These are phyloP conservation scores for Scylla paramamosain DNA, from an alignment of 1,140 invertebrate genomes.

Conservation along the genomic window DNA sequence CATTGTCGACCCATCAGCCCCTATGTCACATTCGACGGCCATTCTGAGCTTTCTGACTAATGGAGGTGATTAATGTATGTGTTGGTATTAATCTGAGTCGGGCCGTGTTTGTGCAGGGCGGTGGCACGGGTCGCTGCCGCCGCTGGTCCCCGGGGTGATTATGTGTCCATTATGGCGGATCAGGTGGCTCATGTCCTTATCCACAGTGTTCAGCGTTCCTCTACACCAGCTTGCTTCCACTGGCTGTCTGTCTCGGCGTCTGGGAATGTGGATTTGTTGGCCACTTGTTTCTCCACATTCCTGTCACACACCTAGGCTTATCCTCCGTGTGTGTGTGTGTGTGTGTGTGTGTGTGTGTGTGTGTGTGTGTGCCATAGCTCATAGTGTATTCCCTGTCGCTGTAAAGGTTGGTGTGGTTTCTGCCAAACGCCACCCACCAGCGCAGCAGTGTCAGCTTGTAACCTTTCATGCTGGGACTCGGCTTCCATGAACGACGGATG, in stretches of 20 bases:
- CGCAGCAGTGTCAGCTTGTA: too few relatives aligned
- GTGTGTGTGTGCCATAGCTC: too few relatives aligned
- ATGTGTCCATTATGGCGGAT: slow-evolving; percentile 44
- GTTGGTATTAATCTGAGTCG: slow-evolving; percentile 1
- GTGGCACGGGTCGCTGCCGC: not conserved
- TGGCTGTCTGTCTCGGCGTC: not conserved
- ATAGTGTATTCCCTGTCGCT: too few relatives aligned
- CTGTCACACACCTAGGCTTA: too few relatives aligned
- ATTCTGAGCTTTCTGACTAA: slow-evolving; percentile 27
- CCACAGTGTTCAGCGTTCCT: not conserved
- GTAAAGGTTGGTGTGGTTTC: too few relatives aligned
- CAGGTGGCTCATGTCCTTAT: not conserved
- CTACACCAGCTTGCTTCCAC: not conserved
- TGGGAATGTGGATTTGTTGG: not conserved
- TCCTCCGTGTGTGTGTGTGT: too few relatives aligned
- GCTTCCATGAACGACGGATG: too few relatives aligned
- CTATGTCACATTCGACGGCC: not conserved
- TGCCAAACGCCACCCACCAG: too few relatives aligned
- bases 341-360: too few relatives aligned
- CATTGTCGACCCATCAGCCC: too few relatives aligned
- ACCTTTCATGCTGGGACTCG: too few relatives aligned
- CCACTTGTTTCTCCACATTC: not conserved
- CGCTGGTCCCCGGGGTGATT: not conserved
- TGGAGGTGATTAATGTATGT: slow-evolving; percentile 51
- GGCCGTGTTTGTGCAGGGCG: slow-evolving; percentile 25